A percentile compares a stretch with the other conserved stretches of the same genome.
These are phyloP conservation scores for Psophia crepitans DNA, from an alignment of 2,113 vertebrate species.

Conservation along the genomic window DNA sequence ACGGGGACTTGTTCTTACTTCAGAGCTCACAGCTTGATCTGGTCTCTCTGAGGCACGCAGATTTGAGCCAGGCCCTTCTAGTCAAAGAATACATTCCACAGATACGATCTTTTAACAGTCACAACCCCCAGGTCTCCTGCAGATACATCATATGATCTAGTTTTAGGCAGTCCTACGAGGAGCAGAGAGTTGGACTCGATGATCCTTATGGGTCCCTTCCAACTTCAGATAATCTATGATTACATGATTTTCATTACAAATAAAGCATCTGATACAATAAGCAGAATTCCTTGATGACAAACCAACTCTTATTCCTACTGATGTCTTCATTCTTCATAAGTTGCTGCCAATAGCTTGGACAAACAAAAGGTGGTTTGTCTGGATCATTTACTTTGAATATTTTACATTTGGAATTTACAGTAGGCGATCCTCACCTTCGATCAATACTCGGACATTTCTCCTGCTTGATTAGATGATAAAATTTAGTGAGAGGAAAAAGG, in stretches of 20 bases:
- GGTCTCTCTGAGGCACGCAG: not conserved
- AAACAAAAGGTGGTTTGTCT: not conserved
- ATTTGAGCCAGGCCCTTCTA: not conserved
- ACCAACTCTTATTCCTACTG: not conserved
- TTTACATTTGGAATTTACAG: not conserved
- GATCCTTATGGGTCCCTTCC: not conserved
- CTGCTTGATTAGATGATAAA: not conserved
- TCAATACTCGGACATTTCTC: not conserved
- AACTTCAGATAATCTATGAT: not conserved
- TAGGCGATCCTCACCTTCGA: not conserved
- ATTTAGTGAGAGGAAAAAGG: not conserved
- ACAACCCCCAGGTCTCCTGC: not conserved
- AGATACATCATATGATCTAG: not conserved
- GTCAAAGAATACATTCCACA: not conserved
- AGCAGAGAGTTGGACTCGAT: rapidly evolving
- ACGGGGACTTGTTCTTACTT: not conserved
- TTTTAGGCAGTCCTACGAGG: not conserved
- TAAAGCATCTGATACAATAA: not conserved
- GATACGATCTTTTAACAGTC: not conserved
- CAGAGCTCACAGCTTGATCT: not conserved
- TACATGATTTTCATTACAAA: not conserved
- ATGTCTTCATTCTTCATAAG: not conserved
- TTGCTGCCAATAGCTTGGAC: not conserved
- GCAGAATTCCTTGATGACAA: not conserved
- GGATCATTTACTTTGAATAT: not conserved